Base-by-base conservation (phyloP, 2,888 invertebrate species). In the Spatulosminthurus flaviceps region DNA sequence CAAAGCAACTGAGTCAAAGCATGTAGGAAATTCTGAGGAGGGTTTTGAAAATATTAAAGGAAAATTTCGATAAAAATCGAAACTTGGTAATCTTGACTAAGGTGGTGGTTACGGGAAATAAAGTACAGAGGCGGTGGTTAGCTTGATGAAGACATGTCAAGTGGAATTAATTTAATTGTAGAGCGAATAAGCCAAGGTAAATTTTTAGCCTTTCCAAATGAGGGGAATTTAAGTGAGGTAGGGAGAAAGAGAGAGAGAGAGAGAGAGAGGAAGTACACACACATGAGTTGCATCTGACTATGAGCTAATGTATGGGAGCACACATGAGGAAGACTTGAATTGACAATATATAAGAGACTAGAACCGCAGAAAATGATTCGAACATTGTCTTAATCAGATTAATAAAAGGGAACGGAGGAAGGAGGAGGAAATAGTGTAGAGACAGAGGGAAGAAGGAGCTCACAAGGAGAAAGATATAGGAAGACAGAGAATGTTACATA, bases 321-420 rank as follows among this genome's bases (percentile, higher is more conserved):
- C 51, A 51, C 51, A 51, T n/a, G n/a, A 13, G 16, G 16, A n/a
- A 2, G 51, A 16, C 1, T 7, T 7, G 51, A 51, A 51, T 51
- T 51, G 51, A 51, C 41, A 75, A 21, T 21, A 1, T 24, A 41
- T 26, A 24, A 29, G 51, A 51, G 34, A 67, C 24, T 76, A 64
- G 2, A 41, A 67, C 76, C 76, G 42, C 76, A 76, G 66, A 43
- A 67, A 67, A 69, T 67, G 76, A 76, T 67, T 76, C 66, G 76
- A 76, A 66, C 76, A 76, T 51, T 60, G 24, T 34, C 75, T 61
- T 75, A 75, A 75, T 75, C 34, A 69, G 67, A 67, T 67, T 67
- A 64, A 26, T 64, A 67, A 67, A 75, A 29, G 26, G 70, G 22
- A 41, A 41, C 41, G 28, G 70, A 34, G 11, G 22, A 71, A 71